A percentile compares a stretch with the other conserved stretches of the same genome.
These are phyloP conservation scores for Oxygymnocypris stewartii DNA, from an alignment of 2,113 vertebrate species.

Conservation along the genomic window DNA sequence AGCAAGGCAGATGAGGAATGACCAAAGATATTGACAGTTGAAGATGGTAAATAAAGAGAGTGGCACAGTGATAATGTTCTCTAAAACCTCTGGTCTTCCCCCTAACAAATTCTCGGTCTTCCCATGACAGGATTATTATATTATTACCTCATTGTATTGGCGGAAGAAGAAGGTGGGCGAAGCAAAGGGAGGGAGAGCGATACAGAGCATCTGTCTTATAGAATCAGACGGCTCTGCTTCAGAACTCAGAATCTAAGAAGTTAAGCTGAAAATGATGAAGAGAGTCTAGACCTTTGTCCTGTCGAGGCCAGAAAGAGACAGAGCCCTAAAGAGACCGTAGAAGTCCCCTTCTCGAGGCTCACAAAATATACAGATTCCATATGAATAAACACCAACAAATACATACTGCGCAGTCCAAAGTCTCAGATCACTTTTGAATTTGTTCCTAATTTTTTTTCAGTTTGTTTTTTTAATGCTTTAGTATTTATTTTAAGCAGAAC, in stretches of 20 bases:
- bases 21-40: conserved; percentile 13
- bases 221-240: not conserved
- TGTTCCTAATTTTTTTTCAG: too few relatives aligned
- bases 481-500: not conserved
- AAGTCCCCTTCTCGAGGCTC: not conserved
- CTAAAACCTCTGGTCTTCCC: conserved; percentile 11
- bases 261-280: conserved; percentile 19
- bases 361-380: too few relatives aligned
- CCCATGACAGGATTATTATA: conserved; percentile 34
- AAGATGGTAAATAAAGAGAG: conserved; percentile 27
- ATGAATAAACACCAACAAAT: not conserved
- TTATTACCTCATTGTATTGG: conserved; percentile 23
- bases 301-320: not conserved
- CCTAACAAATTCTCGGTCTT: conserved; percentile 18
- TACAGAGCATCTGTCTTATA: conserved; percentile 15
- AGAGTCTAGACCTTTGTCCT: conserved; percentile 2
- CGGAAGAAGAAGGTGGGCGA: not conserved
- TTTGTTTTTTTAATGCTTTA: not conserved
- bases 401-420: not conserved
- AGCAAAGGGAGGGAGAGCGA: not conserved
- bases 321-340: not conserved
- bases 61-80: conserved; percentile 24
- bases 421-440: not conserved
- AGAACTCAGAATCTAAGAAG: conserved; percentile 17
- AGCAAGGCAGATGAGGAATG: not conserved